These are phyloP conservation scores for Clinocottus analis DNA, from an alignment of 2,113 vertebrate genomes.

Conservation along the genomic window DNA sequence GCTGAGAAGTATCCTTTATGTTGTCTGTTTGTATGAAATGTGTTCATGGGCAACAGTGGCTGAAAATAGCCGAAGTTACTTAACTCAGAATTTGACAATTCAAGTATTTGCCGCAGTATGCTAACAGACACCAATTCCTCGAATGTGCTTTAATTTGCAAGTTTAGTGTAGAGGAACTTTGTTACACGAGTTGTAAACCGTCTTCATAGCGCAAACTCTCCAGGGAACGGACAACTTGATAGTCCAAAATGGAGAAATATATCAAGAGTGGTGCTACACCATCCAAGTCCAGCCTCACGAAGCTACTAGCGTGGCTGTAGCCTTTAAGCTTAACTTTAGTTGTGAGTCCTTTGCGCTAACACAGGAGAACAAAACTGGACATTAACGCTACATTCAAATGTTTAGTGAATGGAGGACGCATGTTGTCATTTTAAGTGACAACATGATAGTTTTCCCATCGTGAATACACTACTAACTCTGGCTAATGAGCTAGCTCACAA, in stretches of 20 bases:
- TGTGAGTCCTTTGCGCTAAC: not conserved
- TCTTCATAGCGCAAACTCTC: not conserved
- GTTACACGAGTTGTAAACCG: not conserved
- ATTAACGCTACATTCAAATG: not conserved
- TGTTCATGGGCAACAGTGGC: not conserved
- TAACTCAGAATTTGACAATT: not conserved
- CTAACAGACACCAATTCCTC: not conserved
- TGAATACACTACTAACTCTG: not conserved
- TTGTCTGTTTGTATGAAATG: conserved; percentile 17
- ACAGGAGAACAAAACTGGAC: not conserved
- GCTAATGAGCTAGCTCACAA: not conserved
- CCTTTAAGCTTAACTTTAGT: not conserved
- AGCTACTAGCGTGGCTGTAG: not conserved
- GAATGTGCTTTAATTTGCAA: too few relatives aligned
- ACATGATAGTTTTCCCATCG: not conserved
- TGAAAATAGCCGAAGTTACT: not conserved
- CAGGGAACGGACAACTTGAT: not conserved
- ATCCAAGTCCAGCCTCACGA: not conserved
- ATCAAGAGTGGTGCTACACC: not conserved
- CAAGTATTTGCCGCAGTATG: not conserved
- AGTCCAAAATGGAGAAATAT: not conserved
- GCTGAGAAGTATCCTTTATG: not conserved
- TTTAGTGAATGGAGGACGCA: not conserved
- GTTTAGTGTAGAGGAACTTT: too few relatives aligned
- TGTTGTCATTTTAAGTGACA: not conserved